phyloP scores from a whole-genome alignment of 2,797 vertebrate genomes.

The Darevskia nairensis region DNA sequence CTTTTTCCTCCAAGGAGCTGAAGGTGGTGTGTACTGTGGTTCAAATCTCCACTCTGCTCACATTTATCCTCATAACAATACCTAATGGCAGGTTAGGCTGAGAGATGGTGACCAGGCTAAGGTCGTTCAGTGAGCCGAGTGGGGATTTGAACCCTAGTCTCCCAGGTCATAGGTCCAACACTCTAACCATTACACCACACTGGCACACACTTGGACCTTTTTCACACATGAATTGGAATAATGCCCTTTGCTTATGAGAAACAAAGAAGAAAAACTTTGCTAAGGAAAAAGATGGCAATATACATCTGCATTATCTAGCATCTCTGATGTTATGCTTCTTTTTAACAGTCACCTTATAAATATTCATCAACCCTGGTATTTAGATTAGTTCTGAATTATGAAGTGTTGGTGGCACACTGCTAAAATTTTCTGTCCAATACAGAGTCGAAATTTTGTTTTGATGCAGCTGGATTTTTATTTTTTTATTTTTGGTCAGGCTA shows the following conservation, averaged over 20 bases:
- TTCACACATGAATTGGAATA: background rate
- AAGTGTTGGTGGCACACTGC: constrained; percentile 35
- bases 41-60: no score
- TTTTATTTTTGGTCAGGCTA: constrained; percentile 22
- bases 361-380: constrained; percentile 29
- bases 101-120: no score
- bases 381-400: constrained; percentile 10
- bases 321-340: constrained; percentile 3
- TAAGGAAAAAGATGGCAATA: background rate
- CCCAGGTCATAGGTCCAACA: no score
- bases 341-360: background rate
- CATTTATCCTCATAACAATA: no score
- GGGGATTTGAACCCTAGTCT: no score
- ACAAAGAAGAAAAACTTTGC: background rate
- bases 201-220: background rate
- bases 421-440: constrained; percentile 39
- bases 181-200: no score
- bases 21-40: no score
- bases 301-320: constrained; percentile 25
- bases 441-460: constrained; percentile 47
- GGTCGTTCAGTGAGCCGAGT: no score
- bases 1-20: no score
- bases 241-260: background rate
- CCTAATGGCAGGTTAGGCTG: no score
- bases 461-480: constrained; percentile 22